These are phyloP conservation scores for Caenorhabditis sp. DNA, from an alignment of 2,888 invertebrate species.

Conservation along the genomic window DNA sequence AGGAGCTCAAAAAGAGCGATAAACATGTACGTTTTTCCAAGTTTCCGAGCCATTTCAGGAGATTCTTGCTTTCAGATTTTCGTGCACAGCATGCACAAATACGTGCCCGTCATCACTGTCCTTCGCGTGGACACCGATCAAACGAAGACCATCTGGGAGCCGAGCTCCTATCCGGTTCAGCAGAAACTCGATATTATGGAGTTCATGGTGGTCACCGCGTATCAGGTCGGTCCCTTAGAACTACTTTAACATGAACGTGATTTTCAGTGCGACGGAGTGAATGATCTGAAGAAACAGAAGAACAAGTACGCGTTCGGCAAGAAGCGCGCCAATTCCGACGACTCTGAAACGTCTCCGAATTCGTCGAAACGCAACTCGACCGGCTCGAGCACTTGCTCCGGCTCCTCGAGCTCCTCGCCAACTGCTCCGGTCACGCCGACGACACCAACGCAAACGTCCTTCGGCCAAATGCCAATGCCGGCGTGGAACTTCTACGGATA, in stretches of 20 bases:
- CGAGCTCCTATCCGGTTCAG: neutral
- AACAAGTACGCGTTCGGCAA: neutral
- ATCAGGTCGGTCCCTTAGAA: neutral
- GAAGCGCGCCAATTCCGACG: neutral
- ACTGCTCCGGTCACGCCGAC: no score
- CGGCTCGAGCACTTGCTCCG: no score
- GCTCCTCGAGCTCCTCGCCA: no score
- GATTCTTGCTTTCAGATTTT: neutral
- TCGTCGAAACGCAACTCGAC: no score
- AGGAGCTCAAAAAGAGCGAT: neutral
- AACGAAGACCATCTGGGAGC: no score
- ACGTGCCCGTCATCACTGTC: neutral
- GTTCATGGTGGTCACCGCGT: neutral
- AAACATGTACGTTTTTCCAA: neutral
- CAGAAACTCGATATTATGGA: neutral
- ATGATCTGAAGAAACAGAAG: neutral
- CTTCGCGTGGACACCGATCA: neutral
- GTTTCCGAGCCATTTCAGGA: neutral
- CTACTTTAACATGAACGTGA: no score
- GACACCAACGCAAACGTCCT: no score
- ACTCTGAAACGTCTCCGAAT: no score
- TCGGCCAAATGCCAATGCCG: no score
- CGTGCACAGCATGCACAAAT: neutral
- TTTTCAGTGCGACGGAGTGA: no score
- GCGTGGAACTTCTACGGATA: no score